Base-by-base conservation (phyloP, 2,113 vertebrate species). In the Apus apus region DNA sequence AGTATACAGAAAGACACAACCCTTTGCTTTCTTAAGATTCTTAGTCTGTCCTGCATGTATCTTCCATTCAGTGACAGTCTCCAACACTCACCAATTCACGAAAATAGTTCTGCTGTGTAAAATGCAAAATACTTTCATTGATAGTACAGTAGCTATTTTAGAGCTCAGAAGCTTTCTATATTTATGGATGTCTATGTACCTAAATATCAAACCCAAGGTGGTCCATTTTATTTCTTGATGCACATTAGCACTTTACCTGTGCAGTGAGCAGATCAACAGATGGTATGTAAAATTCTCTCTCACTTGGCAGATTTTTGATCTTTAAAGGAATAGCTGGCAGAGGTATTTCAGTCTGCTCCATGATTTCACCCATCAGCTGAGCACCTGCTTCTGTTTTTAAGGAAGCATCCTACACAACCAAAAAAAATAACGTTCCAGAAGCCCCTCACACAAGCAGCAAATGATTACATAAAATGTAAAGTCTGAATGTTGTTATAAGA, bases 261-360 rank as follows among this genome's bases (percentile, higher is more conserved):
- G 99, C 99, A 38, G 99, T 99, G 76, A 99, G 98, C 80, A 99
- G 98, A 97, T 99, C 99, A 7, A 99, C 98, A 18, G 99, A 99
- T 48, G 99, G 99, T 89, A 99, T 99, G 95, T 99, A 99, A 90
- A 98, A 98, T 72, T 99, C 98, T 73, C 98, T 98, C 36, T 98
- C 98, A 32, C 91, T 97, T 94, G 98, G 96, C 53, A 96, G 72
- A 66, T 70, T 97, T 87, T 97, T 97, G 32, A 97, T 74, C 89
- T 98, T 98, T 74, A 94, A 92, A 78, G 96, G 87, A 86, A 84
- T 23, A 53, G 54, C 4, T 58, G 89, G 68, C 65, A 89, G 93
- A 77, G 95, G 34, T 15, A 71, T 38, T 94, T 97, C 97, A 85
- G 92, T 48, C 79, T 96, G 96, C 48, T 96, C 92, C 70, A 84